Base-by-base conservation (phyloP, 1,140 invertebrate genomes). In the Campoletis sonorensis region DNA sequence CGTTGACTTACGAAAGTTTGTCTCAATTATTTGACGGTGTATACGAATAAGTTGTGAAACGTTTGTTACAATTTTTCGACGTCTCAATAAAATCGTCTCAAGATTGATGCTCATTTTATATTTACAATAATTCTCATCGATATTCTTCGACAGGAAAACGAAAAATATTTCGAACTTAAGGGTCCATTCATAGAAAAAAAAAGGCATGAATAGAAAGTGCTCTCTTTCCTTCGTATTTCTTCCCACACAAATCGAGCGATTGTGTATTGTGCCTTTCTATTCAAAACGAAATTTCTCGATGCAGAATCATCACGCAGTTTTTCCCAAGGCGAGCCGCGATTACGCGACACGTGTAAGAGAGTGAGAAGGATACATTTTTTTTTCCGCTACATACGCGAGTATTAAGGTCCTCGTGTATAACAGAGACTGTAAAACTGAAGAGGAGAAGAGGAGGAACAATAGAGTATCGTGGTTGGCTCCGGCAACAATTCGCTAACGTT, bases 401-500 rank as follows among this genome's bases (percentile, higher is more conserved):
- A 15, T 64, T 10, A 26, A 58, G 23, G 10, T 75, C 13, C 11
- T 37, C 51, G 37, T 37, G n/a, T 33, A 64, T 5, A 37, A 37
- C 54, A 54, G 72, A 30, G 30, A 64, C 27, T 0, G 18, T 27
- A 13, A 30, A 54, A 37, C 18, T 21, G 1, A 15, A 13, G 10
- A n/a, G 54, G 33, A 61, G 23, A 33, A 40, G 37, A 30, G 37
- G 21, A 77, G 54, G 54, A 77, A 77, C 75, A 77, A 77, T 77
- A 54, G 75, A 64, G 75, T 21, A 61, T 27, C 23, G 61, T 13
- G 40, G 72, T n/a, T 15, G 51, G 45, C 51, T 61, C 54, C 64
- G 15, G 75, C 75, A 77, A 77, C 75, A 64, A 77, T 77, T 49
- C 75, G 75, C 75, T 15, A 77, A 77, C 75, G 54, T 77, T 77